Conservation (phyloP, 2,797 vertebrate genomes). For the Coendou prehensilis region DNA sequence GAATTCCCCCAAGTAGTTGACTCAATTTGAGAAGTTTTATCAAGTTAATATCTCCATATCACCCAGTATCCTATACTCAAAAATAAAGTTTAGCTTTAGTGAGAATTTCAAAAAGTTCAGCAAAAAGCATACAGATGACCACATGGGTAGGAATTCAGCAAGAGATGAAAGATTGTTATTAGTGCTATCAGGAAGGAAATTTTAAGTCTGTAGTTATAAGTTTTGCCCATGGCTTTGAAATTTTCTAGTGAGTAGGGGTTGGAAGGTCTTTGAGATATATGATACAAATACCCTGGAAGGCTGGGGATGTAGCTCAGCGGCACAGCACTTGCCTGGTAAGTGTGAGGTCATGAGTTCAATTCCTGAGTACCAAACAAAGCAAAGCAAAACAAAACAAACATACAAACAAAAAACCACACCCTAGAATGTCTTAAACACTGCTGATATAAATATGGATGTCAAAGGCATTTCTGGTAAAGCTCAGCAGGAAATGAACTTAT, state of each 20-base stretch:
- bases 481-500: not conserved
- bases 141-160: not conserved
- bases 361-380: too few relatives aligned
- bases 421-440: not conserved
- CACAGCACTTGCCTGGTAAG: too few relatives aligned
- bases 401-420: too few relatives aligned
- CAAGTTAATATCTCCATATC: not conserved
- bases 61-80: not conserved
- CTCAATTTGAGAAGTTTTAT: conserved; percentile 64
- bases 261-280: not conserved
- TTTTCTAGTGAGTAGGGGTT: not conserved
- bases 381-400: too few relatives aligned
- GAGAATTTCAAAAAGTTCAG: not conserved
- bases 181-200: conserved; percentile 25
- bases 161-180: not conserved
- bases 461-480: not conserved
- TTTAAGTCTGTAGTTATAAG: conserved; percentile 60
- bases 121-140: not conserved
- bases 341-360: too few relatives aligned
- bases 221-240: not conserved
- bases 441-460: not conserved
- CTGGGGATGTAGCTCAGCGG: too few relatives aligned
- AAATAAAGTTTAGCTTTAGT: not conserved
- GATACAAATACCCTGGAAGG: not conserved
- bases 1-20: conserved; percentile 39